Conservation (phyloP, 2,888 invertebrate genomes). For the Trichacis sp. region DNA sequence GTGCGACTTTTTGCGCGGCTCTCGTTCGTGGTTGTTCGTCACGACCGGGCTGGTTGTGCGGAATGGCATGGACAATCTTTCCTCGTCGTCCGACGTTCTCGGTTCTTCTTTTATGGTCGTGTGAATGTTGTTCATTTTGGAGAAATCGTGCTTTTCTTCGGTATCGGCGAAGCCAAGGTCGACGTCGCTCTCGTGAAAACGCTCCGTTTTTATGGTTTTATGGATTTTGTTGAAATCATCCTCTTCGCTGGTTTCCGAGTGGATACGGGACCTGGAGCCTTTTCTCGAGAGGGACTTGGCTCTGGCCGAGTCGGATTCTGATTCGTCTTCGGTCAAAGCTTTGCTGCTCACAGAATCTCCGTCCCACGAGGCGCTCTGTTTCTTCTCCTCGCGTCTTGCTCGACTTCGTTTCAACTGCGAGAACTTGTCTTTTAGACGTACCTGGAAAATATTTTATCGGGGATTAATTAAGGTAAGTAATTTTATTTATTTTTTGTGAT, state of each 20-base stretch:
- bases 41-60: conserved; percentile 51
- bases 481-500: no score
- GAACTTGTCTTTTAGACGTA: conserved; percentile 84
- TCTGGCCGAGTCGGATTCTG: conserved; percentile 69
- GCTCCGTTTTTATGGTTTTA: conserved; percentile 73
- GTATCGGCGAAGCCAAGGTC: conserved; percentile 70
- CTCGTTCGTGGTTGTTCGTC: conserved; percentile 63
- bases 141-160: conserved; percentile 62
- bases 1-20: conserved; percentile 78
- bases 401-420: conserved; percentile 88
- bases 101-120: conserved; percentile 38
- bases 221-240: conserved; percentile 75
- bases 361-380: conserved; percentile 89
- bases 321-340: conserved; percentile 67
- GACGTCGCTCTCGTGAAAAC: conserved; percentile 74
- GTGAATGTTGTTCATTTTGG: conserved; percentile 48
- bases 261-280: conserved; percentile 79
- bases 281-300: conserved; percentile 75
- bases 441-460: conserved; percentile 69
- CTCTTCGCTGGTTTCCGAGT: conserved; percentile 82
- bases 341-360: conserved; percentile 79
- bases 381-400: conserved; percentile 89
- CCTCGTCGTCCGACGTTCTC: conserved; percentile 59
- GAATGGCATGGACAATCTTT: conserved; percentile 54
- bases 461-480: no score